A percentile compares a stretch with the other conserved stretches of the same genome.
phyloP scores from a whole-genome alignment of 2,113 vertebrate genomes.

The Puntigrus tetrazona region DNA sequence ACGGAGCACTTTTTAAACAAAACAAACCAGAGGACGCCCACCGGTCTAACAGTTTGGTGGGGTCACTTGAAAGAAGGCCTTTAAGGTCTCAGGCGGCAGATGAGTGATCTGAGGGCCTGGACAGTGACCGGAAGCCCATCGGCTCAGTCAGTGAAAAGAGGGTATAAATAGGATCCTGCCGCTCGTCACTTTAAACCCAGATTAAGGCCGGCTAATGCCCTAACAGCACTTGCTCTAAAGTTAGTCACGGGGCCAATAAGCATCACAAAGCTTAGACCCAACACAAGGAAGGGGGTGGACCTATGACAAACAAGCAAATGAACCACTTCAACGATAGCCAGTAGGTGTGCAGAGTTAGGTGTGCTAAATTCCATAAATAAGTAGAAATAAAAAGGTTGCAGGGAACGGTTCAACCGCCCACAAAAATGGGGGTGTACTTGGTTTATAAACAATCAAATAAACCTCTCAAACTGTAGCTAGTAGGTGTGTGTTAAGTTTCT shows the following conservation, averaged over 20 bases:
- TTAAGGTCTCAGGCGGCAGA: background rate
- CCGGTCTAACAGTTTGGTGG: background rate
- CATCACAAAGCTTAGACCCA: constrained; percentile 59
- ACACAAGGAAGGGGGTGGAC: background rate
- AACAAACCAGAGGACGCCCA: background rate
- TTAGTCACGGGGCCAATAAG: constrained; percentile 70
- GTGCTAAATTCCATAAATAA: background rate
- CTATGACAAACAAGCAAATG: constrained; percentile 60
- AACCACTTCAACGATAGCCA: background rate
- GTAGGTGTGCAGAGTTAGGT: background rate
- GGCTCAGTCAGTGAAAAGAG: constrained; percentile 59
- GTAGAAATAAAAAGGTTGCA: background rate
- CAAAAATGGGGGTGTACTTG: background rate
- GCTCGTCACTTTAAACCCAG: constrained; percentile 73
- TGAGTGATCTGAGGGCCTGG: background rate
- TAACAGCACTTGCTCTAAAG: constrained; percentile 71
- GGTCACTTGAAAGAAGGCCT: background rate
- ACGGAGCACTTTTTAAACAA: background rate
- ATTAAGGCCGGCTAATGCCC: constrained; percentile 72
- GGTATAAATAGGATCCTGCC: constrained; percentile 69
- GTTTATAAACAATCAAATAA: background rate
- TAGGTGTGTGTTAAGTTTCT: background rate
- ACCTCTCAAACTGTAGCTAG: background rate
- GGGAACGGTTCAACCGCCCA: background rate
- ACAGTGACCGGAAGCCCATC: constrained; percentile 40